Base-by-base conservation (phyloP, 1,140 invertebrate species). In the Hypsibius dujardini region DNA sequence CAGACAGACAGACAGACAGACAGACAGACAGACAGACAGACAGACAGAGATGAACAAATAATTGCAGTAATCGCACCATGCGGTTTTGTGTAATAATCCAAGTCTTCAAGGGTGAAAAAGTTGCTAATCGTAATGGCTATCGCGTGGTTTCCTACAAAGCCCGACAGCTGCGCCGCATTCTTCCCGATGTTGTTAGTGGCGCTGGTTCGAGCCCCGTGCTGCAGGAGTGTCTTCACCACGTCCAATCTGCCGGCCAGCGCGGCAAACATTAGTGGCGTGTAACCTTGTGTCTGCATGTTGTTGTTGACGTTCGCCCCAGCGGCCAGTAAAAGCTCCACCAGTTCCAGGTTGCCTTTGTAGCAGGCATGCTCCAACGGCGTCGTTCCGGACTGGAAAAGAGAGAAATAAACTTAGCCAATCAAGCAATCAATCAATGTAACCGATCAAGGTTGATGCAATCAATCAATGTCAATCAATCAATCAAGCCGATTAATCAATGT, bases 241-340 rank as follows among this genome's bases (percentile, higher is more conserved):
- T 90, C 86, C 0, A 85, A 81, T 75, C 90, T 92, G 73, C 95
- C 94, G 70, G 92, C 91, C 1, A 99, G 80, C 2, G 91, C 92
- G 59, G 90, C 95, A 83, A 98, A 98, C 83, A 98, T 96, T 28
- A 99, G 80, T 2, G 93, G 86, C 42, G 92, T 92, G 76, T 98
- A 99, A 40, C 86, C 86, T 76, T 95, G 88, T 73, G 92, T 87
- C 78, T 98, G 93, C 76, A 88, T 85, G 74, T 90, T 88, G 14
- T 86, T 85, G 80, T 95, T 94, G 0, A 93, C 88, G 82, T 96
- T 87, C 40, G 91, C 91, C 14, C 94, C 95, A 87, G 93, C 86
- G 79, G 92, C 89, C 1, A 98, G 80, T 0, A 98, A 83, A 73
- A 92, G 81, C 80, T 92, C 87, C 62, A 90, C 90, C 73, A 95